Percentiles rank a stretch among this genome's conserved stretches.
Conservation (phyloP, 2,888 invertebrate genomes). For the Resseliella maxima region DNA sequence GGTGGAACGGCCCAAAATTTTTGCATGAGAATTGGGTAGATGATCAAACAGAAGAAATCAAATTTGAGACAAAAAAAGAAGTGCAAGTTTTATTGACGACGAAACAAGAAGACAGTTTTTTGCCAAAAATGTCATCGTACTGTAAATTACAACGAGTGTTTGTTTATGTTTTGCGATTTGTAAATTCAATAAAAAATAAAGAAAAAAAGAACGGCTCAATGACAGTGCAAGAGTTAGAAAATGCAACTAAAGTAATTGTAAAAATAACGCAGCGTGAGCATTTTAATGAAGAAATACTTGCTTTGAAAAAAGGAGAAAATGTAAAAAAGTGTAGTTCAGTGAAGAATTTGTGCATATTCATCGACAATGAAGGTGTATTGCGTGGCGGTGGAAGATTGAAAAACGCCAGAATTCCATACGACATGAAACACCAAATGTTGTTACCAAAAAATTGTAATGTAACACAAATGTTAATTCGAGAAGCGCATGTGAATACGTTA, state of each 20-base stretch:
- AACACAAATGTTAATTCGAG: neutral
- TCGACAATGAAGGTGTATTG: neutral
- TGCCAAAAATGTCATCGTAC: neutral
- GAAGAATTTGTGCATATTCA: neutral
- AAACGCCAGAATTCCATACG: neutral
- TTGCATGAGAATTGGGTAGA: neutral
- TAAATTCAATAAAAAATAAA: constrained; percentile 17
- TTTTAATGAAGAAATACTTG: constrained; percentile 37
- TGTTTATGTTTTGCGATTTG: neutral
- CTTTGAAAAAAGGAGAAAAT: neutral
- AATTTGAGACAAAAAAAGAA: neutral
- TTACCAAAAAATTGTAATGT: neutral
- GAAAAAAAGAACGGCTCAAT: neutral
- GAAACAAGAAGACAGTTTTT: neutral
- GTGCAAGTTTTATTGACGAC: neutral
- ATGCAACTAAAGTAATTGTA: neutral
- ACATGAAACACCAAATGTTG: constrained; percentile 32
- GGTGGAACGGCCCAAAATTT: neutral
- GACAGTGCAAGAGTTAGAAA: neutral
- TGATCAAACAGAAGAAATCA: neutral
- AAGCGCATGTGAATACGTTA: constrained; percentile 54
- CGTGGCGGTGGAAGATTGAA: constrained; percentile 31
- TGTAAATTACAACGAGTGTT: neutral
- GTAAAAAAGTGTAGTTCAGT: neutral
- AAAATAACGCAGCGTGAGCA: neutral